phyloP scores from a whole-genome alignment of 2,888 invertebrate genomes.

The Brenthis daphne region DNA sequence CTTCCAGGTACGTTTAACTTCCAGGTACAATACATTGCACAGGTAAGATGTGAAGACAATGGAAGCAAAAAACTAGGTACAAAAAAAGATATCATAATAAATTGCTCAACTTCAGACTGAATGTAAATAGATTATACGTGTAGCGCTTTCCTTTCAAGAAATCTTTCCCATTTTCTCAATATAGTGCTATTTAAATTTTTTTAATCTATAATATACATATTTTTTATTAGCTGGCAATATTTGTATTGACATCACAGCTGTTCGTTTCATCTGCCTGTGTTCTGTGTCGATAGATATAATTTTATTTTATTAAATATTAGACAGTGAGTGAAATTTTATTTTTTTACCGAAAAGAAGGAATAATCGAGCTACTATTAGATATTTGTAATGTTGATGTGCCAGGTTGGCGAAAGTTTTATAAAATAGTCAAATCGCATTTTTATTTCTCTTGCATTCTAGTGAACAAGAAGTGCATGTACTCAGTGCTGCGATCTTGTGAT shows the following conservation, averaged over 20 bases:
- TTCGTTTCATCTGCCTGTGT: slow-evolving; percentile 73
- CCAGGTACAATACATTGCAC: too few species aligned
- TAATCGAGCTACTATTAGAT: slow-evolving; percentile 46
- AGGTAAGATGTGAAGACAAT: too few species aligned
- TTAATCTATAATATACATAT: slow-evolving; percentile 28
- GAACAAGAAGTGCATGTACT: slow-evolving; percentile 61
- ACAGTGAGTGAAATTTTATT: slow-evolving; percentile 72
- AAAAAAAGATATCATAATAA: too few species aligned
- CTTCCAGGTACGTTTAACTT: too few species aligned
- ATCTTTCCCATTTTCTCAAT: too few species aligned
- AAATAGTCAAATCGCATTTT: slow-evolving; percentile 63
- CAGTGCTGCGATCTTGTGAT: slow-evolving; percentile 48
- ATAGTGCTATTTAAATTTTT: neutral
- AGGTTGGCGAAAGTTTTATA: slow-evolving; percentile 62
- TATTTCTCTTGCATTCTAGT: slow-evolving; percentile 67
- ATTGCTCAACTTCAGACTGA: too few species aligned
- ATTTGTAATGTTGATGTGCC: slow-evolving; percentile 47
- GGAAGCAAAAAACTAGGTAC: too few species aligned
- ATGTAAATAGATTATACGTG: too few species aligned
- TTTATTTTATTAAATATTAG: slow-evolving; percentile 63
- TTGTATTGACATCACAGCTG: slow-evolving; percentile 80
- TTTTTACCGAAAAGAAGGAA: slow-evolving; percentile 51
- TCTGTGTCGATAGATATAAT: slow-evolving; percentile 59
- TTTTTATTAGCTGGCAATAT: slow-evolving; percentile 52
- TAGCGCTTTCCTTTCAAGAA: too few species aligned